phyloP scores from a whole-genome alignment of 2,797 vertebrate genomes.

The Neomorphus geoffroyi region DNA sequence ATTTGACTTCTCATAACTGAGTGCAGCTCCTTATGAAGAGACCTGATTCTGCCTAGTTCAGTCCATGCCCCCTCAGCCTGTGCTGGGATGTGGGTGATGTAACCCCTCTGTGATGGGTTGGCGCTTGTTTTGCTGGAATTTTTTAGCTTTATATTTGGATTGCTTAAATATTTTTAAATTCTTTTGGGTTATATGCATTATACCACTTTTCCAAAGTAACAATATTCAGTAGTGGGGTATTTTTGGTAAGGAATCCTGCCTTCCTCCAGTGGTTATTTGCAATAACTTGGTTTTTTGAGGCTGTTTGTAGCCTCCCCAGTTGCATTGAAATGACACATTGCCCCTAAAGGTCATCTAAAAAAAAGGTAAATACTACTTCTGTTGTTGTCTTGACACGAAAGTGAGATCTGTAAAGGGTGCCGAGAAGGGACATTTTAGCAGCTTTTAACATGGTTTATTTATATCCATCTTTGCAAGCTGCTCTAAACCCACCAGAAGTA shows the following conservation, averaged over 20 bases:
- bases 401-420: not conserved
- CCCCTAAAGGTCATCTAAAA: not conserved
- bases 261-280: not conserved
- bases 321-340: accelerated
- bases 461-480: not conserved
- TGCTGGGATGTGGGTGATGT: not conserved
- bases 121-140: not conserved
- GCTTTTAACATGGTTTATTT: not conserved
- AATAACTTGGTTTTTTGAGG: not conserved
- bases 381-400: not conserved
- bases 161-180: not conserved
- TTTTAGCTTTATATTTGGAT: not conserved
- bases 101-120: not conserved
- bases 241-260: not conserved
- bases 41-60: not conserved
- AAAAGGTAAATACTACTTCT: not conserved
- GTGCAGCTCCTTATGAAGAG: not conserved
- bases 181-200: not conserved
- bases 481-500: not conserved
- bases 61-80: not conserved
- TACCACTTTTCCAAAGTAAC: not conserved
- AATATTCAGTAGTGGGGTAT: not conserved
- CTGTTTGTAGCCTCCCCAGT: not conserved
- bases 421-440: not conserved
- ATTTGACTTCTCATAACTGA: not conserved